Evolutionary conservation across 2,888 invertebrate species (phyloP), one percentile per base, ranked within the genome.

Genomic region (Lumbricus terrestris): DNA sequence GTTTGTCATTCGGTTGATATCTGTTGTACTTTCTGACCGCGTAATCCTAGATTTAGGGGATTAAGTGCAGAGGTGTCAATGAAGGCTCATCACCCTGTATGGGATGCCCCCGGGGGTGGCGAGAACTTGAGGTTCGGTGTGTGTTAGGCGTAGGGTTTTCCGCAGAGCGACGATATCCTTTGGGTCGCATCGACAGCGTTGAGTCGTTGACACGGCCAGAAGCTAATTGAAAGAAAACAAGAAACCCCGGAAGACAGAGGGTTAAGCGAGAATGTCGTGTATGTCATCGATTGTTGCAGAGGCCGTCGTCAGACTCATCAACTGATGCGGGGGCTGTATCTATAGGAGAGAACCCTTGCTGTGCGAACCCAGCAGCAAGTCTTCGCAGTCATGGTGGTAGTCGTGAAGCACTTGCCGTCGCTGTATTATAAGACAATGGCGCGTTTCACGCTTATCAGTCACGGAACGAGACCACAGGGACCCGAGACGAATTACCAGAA

Each of bases 171-270:
- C 69, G 69, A 69, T n/a, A 69, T 69, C 69, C 69, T 69, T 69
- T 29, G 69, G 69, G 69, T 69, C 69, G 69, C 13, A 69, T 69
- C n/a, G 8, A n/a, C 16, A 8, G 8, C 69, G 29, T n/a, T 69
- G 69, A 69, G 11, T 8, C 69, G 29, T n/a, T 69, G 69, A 69
- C 69, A 69, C 8, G 69, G 69, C n/a, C n/a, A 47, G 69, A 29
- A n/a, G n/a, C 69, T 69, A 69, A 69, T 69, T 69, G 69, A 69
- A 69, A 69, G 69, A 69, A 69, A 69, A 69, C 69, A 69, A 69
- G 29, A 69, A n/a, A n/a, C 69, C n/a, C n/a, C 8, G 69, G 69
- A 69, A 69, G 69, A 69, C 6, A 15, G 15, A 69, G 69, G 69
- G 69, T 29, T 69, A 69, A 69, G 0, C 69, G 29, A 69, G 69